A percentile compares a stretch with the other conserved stretches of the same genome.
phyloP scores from a whole-genome alignment of 2,888 invertebrate species.

The Megastigmus dorsalis region DNA sequence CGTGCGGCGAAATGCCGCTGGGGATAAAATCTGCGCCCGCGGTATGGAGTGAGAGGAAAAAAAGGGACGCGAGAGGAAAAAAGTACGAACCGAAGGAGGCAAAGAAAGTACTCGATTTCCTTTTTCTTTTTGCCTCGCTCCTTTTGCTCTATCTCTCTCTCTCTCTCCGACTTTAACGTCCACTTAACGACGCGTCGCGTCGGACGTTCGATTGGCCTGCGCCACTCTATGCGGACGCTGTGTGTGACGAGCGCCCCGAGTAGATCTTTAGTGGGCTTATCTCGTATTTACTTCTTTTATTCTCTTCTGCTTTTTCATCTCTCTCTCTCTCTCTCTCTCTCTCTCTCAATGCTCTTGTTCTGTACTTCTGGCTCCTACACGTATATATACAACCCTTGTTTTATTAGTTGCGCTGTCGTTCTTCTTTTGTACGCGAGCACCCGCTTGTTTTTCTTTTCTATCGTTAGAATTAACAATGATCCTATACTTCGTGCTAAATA shows the following conservation, averaged over 20 bases:
- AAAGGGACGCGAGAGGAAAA: not conserved
- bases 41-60: not conserved
- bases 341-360: too few species aligned
- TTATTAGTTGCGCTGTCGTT: not conserved
- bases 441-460: not conserved
- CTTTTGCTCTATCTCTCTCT: not conserved
- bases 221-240: not conserved
- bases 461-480: too few species aligned
- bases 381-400: not conserved
- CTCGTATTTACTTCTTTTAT: constrained; percentile 21
- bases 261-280: constrained; percentile 28
- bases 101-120: not conserved
- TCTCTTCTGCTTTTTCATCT: not conserved
- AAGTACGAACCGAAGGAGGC: not conserved
- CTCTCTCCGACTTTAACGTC: constrained; percentile 35
- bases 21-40: not conserved
- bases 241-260: constrained; percentile 2
- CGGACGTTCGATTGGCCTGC: constrained; percentile 38
- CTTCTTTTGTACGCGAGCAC: not conserved
- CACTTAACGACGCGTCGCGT: constrained; percentile 29
- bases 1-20: not conserved
- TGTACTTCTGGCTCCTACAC: not conserved
- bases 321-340: not conserved
- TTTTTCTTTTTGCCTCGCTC: not conserved
- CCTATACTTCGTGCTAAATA: too few species aligned